Conservation (phyloP, 2,113 vertebrate genomes). For the Prunella fulvescens region DNA sequence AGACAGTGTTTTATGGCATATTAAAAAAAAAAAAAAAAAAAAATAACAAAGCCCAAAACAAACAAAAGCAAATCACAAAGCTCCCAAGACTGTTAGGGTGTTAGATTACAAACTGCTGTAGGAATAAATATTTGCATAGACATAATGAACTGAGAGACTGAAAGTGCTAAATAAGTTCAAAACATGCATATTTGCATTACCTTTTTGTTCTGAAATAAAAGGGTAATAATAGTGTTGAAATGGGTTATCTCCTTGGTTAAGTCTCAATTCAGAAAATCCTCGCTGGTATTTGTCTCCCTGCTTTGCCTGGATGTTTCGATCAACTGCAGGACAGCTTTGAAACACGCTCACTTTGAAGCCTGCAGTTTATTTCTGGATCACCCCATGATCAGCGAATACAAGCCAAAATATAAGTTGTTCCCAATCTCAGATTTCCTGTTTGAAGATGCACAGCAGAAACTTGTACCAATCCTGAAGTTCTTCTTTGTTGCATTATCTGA, state of each 20-base stretch:
- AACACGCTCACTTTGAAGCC: conserved; percentile 68
- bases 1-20: neutral
- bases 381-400: conserved; percentile 76
- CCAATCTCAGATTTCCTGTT: conserved; percentile 78
- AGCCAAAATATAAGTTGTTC: conserved; percentile 78
- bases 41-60: neutral
- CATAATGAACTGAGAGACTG: neutral
- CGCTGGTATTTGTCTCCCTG: conserved; percentile 43
- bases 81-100: neutral
- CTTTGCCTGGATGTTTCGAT: conserved; percentile 63
- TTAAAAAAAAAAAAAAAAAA: neutral
- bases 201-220: conserved; percentile 62
- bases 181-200: conserved; percentile 70
- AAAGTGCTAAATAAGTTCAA: conserved; percentile 7
- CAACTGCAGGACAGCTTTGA: conserved; percentile 71
- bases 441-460: conserved; percentile 54
- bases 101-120: neutral
- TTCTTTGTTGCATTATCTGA: conserved; percentile 39
- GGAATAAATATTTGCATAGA: neutral
- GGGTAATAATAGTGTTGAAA: neutral
- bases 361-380: conserved; percentile 82
- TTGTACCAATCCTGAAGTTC: conserved; percentile 11
- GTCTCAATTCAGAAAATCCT: conserved; percentile 65
- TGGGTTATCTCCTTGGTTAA: conserved; percentile 25
- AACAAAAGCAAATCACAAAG: neutral